Evolutionary conservation across 2,113 vertebrate species (phyloP).

Genomic region (Triplophysa rosa): DNA sequence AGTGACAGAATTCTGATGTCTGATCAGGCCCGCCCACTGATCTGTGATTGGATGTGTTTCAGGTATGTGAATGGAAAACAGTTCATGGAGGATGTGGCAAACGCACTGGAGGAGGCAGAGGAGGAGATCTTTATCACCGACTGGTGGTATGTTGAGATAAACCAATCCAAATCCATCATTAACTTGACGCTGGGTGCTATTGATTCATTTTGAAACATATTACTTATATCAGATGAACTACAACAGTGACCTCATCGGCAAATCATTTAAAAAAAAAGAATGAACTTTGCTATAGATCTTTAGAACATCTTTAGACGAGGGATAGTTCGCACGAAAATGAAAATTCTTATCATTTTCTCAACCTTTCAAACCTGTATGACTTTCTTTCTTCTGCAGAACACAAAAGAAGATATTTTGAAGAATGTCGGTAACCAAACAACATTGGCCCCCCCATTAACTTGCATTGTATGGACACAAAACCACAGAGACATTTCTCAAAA

Average conservation of each 20-base stretch:
- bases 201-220: not conserved
- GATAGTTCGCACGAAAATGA: no score
- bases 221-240: not conserved
- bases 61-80: constrained; percentile 95
- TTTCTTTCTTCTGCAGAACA: no score
- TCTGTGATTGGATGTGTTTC: constrained; percentile 55
- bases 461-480: no score
- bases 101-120: constrained; percentile 89
- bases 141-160: constrained; percentile 87
- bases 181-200: constrained; percentile 5
- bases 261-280: not conserved
- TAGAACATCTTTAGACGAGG: not conserved
- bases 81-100: constrained; percentile 92
- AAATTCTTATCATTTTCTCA: no score
- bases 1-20: not conserved
- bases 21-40: not conserved
- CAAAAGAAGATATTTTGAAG: no score
- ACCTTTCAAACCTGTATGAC: no score
- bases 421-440: no score
- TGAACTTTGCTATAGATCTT: not conserved
- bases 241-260: not conserved
- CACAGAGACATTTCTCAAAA: no score
- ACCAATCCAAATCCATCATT: not conserved
- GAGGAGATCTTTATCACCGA: constrained; percentile 99
- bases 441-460: no score